Conservation (phyloP, 2,888 invertebrate genomes). For the Cheilosia vernalis region DNA sequence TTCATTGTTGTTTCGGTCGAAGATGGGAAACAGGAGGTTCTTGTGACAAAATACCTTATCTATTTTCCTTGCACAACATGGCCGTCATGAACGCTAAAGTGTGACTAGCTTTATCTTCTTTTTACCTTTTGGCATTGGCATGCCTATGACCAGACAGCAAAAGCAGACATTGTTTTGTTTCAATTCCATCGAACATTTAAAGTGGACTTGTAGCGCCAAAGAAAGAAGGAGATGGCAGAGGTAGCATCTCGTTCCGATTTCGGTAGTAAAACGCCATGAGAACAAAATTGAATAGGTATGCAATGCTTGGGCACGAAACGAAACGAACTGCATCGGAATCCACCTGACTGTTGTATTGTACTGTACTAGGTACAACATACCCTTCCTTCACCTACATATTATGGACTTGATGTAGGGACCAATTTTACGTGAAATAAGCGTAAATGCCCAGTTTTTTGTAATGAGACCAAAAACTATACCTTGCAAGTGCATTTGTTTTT, state of each 20-base stretch:
- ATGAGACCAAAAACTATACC: too few relatives aligned
- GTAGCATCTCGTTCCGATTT: not conserved
- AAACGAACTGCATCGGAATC: slow-evolving; percentile 47
- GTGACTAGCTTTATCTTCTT: slow-evolving; percentile 79
- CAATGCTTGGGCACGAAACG: slow-evolving; percentile 8
- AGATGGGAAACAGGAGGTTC: not conserved
- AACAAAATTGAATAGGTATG: not conserved
- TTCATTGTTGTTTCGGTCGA: slow-evolving; percentile 20
- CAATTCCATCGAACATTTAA: slow-evolving; percentile 41
- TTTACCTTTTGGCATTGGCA: slow-evolving; percentile 71
- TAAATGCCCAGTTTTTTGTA: too few relatives aligned
- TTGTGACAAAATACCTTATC: not conserved
- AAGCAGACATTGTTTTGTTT: slow-evolving; percentile 59
- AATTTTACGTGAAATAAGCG: slow-evolving; percentile 2
- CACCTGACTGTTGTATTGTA: slow-evolving; percentile 49
- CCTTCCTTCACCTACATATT: too few relatives aligned
- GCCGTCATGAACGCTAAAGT: slow-evolving; percentile 78
- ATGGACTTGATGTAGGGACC: not conserved
- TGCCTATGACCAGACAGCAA: slow-evolving; percentile 25
- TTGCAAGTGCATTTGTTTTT: too few relatives aligned
- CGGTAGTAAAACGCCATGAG: not conserved
- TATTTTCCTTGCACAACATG: slow-evolving; percentile 73
- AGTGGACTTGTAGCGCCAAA: not conserved
- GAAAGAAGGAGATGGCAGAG: slow-evolving; percentile 35
- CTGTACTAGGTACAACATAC: not conserved